phyloP scores from a whole-genome alignment of 2,888 invertebrate species.

The Drosophila yooni region DNA sequence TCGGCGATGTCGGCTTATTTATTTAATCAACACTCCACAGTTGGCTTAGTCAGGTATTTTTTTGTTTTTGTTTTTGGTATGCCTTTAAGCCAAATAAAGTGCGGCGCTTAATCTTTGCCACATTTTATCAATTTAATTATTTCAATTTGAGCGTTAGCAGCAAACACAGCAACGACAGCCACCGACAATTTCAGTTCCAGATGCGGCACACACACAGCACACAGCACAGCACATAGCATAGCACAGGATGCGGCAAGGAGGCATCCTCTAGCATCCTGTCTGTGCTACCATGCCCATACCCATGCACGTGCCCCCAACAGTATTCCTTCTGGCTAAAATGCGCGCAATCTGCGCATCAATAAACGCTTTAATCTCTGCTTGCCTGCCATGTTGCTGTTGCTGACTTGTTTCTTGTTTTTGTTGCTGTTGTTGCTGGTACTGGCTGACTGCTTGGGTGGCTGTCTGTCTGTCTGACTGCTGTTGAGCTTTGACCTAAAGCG shows the following conservation, averaged over 20 bases:
- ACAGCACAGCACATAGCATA: conserved; percentile 19
- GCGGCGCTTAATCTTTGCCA: conserved; percentile 81
- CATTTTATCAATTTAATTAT: conserved; percentile 81
- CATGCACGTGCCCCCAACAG: conserved; percentile 7
- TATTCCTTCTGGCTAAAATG: conserved; percentile 79
- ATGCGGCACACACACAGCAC: conserved; percentile 47
- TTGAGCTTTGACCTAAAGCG: conserved; percentile 81
- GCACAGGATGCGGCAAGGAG: conserved; percentile 32
- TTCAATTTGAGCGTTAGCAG: conserved; percentile 81
- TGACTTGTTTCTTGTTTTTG: conserved; percentile 37
- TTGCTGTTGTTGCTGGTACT: conserved; percentile 25
- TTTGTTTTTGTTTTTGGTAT: conserved; percentile 38
- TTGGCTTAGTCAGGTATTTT: conserved; percentile 69
- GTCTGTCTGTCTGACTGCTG: conserved; percentile 52
- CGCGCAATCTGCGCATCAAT: conserved; percentile 81
- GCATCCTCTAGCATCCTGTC: conserved; percentile 59
- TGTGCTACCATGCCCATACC: conserved; percentile 29
- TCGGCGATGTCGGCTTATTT: conserved; percentile 73
- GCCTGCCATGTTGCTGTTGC: conserved; percentile 74
- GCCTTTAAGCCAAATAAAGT: conserved; percentile 81
- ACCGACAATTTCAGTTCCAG: conserved; percentile 74
- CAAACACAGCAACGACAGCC: conserved; percentile 53
- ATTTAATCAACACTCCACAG: conserved; percentile 79
- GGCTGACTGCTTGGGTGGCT: conserved; percentile 37
- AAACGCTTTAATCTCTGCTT: conserved; percentile 80